phyloP scores from a whole-genome alignment of 2,888 invertebrate species.

The Xanthorhoe spadicearia region DNA sequence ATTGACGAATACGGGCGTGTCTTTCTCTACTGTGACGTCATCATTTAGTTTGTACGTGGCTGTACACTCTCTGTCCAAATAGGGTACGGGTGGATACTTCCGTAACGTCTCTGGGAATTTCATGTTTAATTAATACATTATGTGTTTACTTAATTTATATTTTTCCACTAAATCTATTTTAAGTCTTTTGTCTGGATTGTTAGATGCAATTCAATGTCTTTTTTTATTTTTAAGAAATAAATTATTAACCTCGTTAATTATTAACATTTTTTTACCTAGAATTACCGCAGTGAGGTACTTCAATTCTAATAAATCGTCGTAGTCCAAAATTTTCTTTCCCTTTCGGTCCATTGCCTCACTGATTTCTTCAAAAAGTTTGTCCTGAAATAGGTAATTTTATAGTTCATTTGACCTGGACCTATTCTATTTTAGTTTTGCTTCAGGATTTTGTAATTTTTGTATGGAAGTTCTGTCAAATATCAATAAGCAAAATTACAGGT shows the following conservation, averaged over 20 bases:
- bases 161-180: neutral
- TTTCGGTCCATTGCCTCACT: constrained; percentile 54
- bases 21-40: constrained; percentile 59
- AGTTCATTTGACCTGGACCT: neutral
- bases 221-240: no score
- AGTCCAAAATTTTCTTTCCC: constrained; percentile 63
- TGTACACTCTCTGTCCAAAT: constrained; percentile 64
- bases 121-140: neutral
- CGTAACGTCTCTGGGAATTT: constrained; percentile 63
- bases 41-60: constrained; percentile 60
- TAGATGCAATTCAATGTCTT: no score
- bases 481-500: no score
- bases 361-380: constrained; percentile 66
- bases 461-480: neutral
- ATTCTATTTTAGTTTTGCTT: no score
- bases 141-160: neutral
- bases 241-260: neutral
- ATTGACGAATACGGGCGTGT: constrained; percentile 66
- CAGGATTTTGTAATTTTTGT: neutral
- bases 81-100: constrained; percentile 61
- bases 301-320: constrained; percentile 65
- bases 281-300: constrained; percentile 68
- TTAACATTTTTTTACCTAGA: constrained; percentile 53
- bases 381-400: constrained; percentile 51
- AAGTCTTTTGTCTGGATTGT: neutral